These are phyloP conservation scores for Patiria pectinifera DNA, from an alignment of 53 echinoderm and acorn worm genomes.

Conservation along the genomic window DNA sequence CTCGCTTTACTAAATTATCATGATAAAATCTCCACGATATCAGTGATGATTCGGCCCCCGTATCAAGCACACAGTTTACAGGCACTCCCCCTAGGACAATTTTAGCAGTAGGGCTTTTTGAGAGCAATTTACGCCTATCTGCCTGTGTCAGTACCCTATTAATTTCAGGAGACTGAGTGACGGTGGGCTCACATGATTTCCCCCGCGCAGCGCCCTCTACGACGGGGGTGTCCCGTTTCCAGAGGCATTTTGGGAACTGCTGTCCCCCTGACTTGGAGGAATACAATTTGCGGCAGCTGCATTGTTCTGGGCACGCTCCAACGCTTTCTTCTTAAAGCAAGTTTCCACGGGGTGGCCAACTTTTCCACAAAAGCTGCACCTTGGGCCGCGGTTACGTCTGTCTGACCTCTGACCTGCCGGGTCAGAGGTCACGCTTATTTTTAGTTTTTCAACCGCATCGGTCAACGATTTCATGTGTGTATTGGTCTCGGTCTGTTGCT, in stretches of 20 bases:
- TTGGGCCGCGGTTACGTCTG: not conserved
- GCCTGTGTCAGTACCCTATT: not conserved
- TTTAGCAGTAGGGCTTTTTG: not conserved
- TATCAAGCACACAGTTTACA: not conserved
- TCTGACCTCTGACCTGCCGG: not conserved
- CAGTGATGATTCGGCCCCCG: conserved; percentile 12
- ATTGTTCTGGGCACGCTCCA: too few species aligned
- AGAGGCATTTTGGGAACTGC: not conserved
- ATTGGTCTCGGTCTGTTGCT: not conserved
- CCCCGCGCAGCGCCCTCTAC: conserved; percentile 8
- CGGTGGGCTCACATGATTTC: not conserved
- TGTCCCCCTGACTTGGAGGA: not conserved
- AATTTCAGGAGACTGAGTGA: not conserved
- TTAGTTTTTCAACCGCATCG: not conserved
- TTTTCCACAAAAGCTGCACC: not conserved
- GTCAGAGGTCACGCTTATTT: not conserved
- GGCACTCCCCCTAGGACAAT: not conserved
- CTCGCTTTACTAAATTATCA: not conserved
- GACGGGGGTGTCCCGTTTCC: conserved; percentile 14
- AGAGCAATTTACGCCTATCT: not conserved
- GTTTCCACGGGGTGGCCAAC: not conserved
- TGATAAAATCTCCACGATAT: not conserved
- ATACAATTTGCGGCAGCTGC: not conserved
- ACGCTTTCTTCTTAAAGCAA: not conserved
- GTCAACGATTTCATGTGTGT: not conserved